Evolutionary conservation across 2,113 vertebrate genomes (phyloP), one percentile per base, ranked within the genome.

Genomic region (Abramis brama): DNA sequence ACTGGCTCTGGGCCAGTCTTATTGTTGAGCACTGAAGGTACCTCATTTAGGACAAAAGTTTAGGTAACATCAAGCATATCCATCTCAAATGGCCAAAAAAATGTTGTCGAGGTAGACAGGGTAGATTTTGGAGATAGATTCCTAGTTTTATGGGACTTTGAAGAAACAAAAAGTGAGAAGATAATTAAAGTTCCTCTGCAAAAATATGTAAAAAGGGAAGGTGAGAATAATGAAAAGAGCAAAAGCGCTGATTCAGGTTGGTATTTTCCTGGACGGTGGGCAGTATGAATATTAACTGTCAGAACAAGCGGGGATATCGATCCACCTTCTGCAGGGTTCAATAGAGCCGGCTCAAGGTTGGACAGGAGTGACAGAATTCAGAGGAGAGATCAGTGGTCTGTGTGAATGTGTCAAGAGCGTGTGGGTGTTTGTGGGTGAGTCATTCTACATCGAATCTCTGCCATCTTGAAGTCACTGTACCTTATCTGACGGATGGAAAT

Each of bases 221-320:
- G 5, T 30, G 66, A 39, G 64, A 55, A 52, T 50, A 55, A 71
- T 55, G 45, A 71, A 83, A 55, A 70, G 64, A 33, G 47, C 1
- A 43, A 73, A 83, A 71, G 50, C 3, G 81, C 81, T 71, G 81
- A 83, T 55, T 55, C 68, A 17, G 47, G 50, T 73, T 83, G 68
- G 68, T 73, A 83, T 83, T 83, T 83, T 83, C 45, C 27, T 73
- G 64, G 50, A 83, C 47, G 4, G 23, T 73, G 50, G 21, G 66
- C 81, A 73, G 81, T 73, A 73, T 83, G 81, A 83, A 83, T 83
- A 83, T 83, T 83, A 83, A 57, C 66, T 83, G 81, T 83, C 81
- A 83, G 81, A 83, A 73, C 47, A 39, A 83, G 50, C 12, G 23
- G 30, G 12, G n/a, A 83, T 83, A 83, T 83, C 68, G 81, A 83